Conservation (phyloP, 2,113 vertebrate genomes). For the Hippocampus abdominalis region DNA sequence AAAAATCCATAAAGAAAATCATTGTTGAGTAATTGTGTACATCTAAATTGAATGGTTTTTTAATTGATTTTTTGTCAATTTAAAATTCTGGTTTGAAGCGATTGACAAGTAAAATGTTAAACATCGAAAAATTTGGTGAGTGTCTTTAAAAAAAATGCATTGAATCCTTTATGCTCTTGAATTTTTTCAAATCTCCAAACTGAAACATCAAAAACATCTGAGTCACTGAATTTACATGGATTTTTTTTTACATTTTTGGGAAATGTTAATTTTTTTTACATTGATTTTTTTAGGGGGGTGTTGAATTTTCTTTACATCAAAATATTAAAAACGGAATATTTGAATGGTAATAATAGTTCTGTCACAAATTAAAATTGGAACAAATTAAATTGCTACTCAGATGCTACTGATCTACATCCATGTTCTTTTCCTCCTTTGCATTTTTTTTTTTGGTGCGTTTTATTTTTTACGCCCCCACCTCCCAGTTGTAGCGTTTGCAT, state of each 20-base stretch:
- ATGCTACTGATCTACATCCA: not conserved
- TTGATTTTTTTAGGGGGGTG: too few species aligned
- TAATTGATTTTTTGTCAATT: not conserved
- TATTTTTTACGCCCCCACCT: not conserved
- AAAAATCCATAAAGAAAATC: not conserved
- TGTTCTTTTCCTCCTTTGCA: not conserved
- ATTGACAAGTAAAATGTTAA: too few species aligned
- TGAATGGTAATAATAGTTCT: not conserved
- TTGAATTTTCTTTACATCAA: too few species aligned
- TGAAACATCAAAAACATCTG: too few species aligned
- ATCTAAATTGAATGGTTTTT: not conserved
- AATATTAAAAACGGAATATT: not conserved
- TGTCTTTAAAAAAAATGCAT: too few species aligned
- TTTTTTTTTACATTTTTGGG: too few species aligned
- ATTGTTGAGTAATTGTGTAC: not conserved
- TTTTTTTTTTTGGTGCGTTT: not conserved
- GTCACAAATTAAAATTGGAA: not conserved
- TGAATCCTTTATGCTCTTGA: too few species aligned
- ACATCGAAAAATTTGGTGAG: too few species aligned
- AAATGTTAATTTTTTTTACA: too few species aligned
- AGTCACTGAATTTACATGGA: too few species aligned
- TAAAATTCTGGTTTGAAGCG: not conserved
- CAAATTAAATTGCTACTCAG: conserved; percentile 2
- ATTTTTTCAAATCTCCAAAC: too few species aligned
- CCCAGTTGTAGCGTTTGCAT: not conserved